Evolutionary conservation across 2,797 vertebrate genomes (phyloP).

Genomic region (Vespertilio murinus): DNA sequence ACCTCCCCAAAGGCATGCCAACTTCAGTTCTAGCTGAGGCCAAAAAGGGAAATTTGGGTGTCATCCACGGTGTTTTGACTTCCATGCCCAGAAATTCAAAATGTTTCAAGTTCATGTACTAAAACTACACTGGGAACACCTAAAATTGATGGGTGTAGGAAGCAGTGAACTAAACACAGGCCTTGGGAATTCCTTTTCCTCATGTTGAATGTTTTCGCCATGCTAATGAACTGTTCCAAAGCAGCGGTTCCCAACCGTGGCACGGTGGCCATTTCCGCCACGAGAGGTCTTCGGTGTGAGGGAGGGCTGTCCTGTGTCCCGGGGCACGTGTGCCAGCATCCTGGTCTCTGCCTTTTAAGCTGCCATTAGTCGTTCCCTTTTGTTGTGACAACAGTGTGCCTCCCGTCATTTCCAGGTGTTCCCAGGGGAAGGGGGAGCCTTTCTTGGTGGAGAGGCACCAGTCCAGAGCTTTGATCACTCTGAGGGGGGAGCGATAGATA

Average conservation of each 20-base stretch:
- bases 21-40: conserved; percentile 15
- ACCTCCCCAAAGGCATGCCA: conserved; percentile 16
- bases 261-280: neutral
- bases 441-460: neutral
- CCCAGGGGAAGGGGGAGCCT: neutral
- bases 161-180: neutral
- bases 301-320: neutral
- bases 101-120: neutral
- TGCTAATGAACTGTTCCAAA: neutral
- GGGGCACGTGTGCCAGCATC: neutral
- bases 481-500: neutral
- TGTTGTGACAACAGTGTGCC: neutral
- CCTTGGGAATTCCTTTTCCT: neutral
- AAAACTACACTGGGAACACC: neutral
- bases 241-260: neutral
- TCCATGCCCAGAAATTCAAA: neutral
- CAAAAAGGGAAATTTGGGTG: conserved; percentile 27
- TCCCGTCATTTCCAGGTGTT: neutral
- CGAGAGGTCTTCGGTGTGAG: neutral
- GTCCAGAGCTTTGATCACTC: neutral
- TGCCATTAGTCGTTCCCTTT: neutral
- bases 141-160: neutral
- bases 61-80: conserved; percentile 6
- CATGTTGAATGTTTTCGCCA: neutral
- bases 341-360: neutral